phyloP scores from a whole-genome alignment of 2,888 invertebrate species.

The Chrysotoxum bicinctum region DNA sequence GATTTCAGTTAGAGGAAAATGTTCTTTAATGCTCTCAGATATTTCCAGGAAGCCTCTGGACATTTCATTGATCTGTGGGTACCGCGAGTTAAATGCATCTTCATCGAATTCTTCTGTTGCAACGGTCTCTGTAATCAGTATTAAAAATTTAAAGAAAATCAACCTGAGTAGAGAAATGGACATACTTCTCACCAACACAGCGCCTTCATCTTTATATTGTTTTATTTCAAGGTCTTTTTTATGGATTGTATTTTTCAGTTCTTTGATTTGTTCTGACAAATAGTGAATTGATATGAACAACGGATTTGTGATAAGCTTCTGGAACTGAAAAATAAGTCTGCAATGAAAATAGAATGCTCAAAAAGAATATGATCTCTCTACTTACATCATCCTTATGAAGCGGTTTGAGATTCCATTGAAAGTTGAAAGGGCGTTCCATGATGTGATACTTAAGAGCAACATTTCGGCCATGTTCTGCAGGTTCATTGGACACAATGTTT shows the following conservation, averaged over 20 bases:
- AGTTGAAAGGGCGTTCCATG: conserved; percentile 74
- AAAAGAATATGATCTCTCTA: background rate
- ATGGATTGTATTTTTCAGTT: conserved; percentile 74
- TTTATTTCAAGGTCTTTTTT: conserved; percentile 79
- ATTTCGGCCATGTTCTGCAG: conserved; percentile 1
- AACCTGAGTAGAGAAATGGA: background rate
- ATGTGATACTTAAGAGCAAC: conserved; percentile 77
- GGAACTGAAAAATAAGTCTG: conserved; percentile 74
- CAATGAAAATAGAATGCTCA: background rate
- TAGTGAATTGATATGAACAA: conserved; percentile 72
- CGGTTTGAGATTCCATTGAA: conserved; percentile 76
- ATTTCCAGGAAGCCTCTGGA: conserved; percentile 65
- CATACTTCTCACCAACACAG: conserved; percentile 76
- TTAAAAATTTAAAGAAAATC: background rate
- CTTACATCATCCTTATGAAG: conserved; percentile 52
- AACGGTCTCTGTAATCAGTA: conserved; percentile 75
- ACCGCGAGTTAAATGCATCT: conserved; percentile 32
- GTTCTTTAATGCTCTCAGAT: conserved; percentile 37
- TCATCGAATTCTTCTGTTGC: conserved; percentile 75
- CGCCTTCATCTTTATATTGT: conserved; percentile 78
- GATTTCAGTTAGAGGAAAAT: conserved; percentile 1
- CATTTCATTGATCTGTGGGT: conserved; percentile 64
- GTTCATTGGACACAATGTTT: conserved; percentile 35
- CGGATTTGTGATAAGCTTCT: conserved; percentile 73
- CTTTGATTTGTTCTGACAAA: conserved; percentile 73